Evolutionary conservation across 2,888 invertebrate genomes (phyloP).

Genomic region (Volucella inflata): DNA sequence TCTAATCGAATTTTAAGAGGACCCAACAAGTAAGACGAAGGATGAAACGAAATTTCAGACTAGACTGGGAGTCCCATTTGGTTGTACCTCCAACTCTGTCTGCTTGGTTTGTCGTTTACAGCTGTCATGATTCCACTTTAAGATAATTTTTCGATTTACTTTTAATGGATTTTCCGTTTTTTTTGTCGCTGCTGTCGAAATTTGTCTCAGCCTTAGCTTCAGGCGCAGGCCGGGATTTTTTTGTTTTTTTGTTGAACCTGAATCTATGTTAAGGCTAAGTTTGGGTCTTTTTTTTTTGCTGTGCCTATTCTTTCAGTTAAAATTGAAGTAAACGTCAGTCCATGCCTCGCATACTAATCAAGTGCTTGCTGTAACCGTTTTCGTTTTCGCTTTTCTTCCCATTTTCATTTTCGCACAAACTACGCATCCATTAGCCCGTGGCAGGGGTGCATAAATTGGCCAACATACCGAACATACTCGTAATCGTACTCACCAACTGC

Average conservation of each 20-base stretch:
- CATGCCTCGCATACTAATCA: conserved; percentile 69
- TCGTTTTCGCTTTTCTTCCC: conserved; percentile 21
- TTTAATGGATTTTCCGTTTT: conserved; percentile 42
- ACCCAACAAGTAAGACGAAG: conserved; percentile 58
- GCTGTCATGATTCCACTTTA: conserved; percentile 56
- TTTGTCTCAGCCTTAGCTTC: conserved; percentile 26
- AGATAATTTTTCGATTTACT: conserved; percentile 74
- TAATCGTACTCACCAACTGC: not conserved
- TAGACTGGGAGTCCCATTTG: conserved; percentile 32
- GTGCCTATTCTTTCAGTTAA: not conserved
- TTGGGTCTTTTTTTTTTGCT: not conserved
- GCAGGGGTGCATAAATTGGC: conserved; percentile 43
- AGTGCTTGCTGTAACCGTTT: conserved; percentile 39
- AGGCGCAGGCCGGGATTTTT: no score
- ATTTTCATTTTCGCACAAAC: conserved; percentile 44
- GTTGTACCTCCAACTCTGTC: not conserved
- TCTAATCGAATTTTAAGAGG: conserved; percentile 71
- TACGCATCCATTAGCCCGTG: conserved; percentile 29
- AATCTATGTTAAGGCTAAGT: conserved; percentile 28
- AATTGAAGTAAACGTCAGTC: conserved; percentile 57
- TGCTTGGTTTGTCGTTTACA: not conserved
- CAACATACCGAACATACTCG: not conserved
- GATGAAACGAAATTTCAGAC: conserved; percentile 29
- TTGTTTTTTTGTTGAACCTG: conserved; percentile 24
- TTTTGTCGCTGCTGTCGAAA: not conserved